Conservation (phyloP, 2,888 invertebrate genomes). For the Escarpia spicata region DNA sequence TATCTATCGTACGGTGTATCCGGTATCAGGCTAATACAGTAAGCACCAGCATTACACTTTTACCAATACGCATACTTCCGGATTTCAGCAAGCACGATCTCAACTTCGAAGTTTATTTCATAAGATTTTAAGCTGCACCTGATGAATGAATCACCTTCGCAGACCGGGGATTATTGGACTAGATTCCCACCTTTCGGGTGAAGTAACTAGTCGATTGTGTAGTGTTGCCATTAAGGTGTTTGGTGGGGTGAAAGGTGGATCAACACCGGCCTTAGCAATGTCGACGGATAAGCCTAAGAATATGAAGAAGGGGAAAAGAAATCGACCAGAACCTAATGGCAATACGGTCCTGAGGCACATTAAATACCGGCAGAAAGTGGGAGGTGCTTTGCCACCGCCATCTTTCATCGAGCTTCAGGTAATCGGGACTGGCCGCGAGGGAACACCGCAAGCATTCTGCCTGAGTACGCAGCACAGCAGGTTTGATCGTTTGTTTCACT, state of each 20-base stretch:
- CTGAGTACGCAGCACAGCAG: conserved; percentile 38
- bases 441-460: conserved; percentile 34
- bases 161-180: neutral
- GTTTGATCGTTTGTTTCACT: conserved; percentile 24
- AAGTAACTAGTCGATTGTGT: neutral
- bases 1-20: neutral
- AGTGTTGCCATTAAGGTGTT: neutral
- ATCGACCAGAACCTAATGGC: neutral
- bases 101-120: conserved; percentile 5
- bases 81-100: conserved; percentile 3
- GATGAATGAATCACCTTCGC: neutral
- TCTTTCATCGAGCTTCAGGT: conserved; percentile 36
- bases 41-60: neutral
- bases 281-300: neutral
- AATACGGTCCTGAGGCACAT: neutral
- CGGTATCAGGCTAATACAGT: neutral
- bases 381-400: conserved; percentile 31
- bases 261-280: neutral
- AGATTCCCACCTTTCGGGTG: neutral
- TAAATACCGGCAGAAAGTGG: conserved; percentile 28
- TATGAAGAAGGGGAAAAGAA: neutral
- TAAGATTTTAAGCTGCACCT: neutral
- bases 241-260: neutral
- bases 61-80: neutral
- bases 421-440: conserved; percentile 38